Evolutionary conservation across 2,113 vertebrate genomes (phyloP).

Genomic region (Prunella fulvescens): DNA sequence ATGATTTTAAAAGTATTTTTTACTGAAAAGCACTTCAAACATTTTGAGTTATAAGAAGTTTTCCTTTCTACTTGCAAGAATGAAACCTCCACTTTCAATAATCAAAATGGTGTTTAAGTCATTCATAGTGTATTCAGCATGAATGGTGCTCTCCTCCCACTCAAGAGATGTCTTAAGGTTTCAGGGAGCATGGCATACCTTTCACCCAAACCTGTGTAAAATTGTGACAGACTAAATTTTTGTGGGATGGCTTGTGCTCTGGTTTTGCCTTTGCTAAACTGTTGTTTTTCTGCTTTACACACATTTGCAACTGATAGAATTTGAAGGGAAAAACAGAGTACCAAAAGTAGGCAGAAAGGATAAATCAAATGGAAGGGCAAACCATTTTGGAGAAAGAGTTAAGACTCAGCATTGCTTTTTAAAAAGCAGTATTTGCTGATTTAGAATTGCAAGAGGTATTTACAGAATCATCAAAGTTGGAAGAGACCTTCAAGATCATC

Average conservation of each 20-base stretch:
- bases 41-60: not conserved
- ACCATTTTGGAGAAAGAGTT: not conserved
- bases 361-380: not conserved
- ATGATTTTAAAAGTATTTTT: not conserved
- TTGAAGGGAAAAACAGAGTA: not conserved
- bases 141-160: not conserved
- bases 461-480: not conserved
- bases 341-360: not conserved
- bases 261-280: not conserved
- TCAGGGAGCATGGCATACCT: not conserved
- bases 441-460: not conserved
- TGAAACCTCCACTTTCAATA: not conserved
- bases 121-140: not conserved
- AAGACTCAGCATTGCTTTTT: not conserved
- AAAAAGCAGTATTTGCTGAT: not conserved
- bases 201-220: not conserved
- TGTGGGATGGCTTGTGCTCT: not conserved
- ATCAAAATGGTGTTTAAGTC: not conserved
- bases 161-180: not conserved
- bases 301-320: not conserved
- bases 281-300: not conserved
- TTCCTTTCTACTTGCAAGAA: not conserved
- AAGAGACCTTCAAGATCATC: not conserved
- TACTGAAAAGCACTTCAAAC: not conserved
- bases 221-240: not conserved